Base-by-base conservation (phyloP, 92 coral and sea anemone species). In the Micromussa lordhowensis region DNA sequence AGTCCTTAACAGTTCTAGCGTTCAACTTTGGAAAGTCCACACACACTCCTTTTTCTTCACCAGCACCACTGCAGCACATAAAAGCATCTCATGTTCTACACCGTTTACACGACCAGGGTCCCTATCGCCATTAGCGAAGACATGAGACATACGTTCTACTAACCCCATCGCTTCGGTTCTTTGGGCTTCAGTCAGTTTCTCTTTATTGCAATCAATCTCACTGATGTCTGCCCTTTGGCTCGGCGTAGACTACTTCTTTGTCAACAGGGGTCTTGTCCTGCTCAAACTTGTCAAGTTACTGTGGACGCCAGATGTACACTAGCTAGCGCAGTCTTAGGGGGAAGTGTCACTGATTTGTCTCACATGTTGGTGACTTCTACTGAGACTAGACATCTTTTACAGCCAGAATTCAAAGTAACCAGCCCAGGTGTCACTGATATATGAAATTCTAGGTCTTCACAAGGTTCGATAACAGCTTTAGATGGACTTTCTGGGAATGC, bases 1-100 rank as follows among this genome's bases (percentile, higher is more conserved):
- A 84, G 68, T 94, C 93, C 32, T 80, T 91, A 8, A 91, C 79
- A 28, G 94, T 94, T 74, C 72, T 82, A 36, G 94, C 83, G 64
- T 94, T 94, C 0, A 94, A 73, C 59, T 68, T 86, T 2, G 84
- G 83, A 75, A 78, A 90, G 64, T 90, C 93, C 35, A 90, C 86
- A 32, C 93, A 85, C 31, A 85, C 79, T 29, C 88, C 77, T 83
- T 86, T 57, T 89, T 89, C 54, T 80, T 32, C 74, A 89, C 92
- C 53, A 89, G 79, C 17, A 89, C 88, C 0, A 80, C 90, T 22
- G 90, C 36, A 40, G 7, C 48, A 40, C 3, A 36, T 36, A 2
- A 36, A 36, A 2, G 40, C 3, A 36, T 36, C 40, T 36, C 40
- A 36, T 36, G 40, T 5, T 36, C 40, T 36, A 48, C 89, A 91